Evolutionary conservation across 2,113 vertebrate genomes (phyloP).

Genomic region (Gadus chalcogrammus): DNA sequence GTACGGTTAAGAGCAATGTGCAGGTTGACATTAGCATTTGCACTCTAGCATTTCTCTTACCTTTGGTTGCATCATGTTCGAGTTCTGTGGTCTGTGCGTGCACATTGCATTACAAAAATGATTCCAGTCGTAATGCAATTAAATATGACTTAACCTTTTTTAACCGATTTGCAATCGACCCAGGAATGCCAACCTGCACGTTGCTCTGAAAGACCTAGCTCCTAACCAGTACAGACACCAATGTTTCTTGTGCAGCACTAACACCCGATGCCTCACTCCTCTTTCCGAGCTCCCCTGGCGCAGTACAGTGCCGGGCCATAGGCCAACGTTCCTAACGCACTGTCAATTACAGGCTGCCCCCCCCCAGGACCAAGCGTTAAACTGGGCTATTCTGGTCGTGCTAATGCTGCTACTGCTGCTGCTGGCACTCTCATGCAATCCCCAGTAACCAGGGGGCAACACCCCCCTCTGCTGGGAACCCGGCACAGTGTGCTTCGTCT

Average conservation of each 20-base stretch:
- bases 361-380: constrained; percentile 37
- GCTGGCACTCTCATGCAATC: constrained; percentile 28
- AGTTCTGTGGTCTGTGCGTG: neutral
- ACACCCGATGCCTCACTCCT: constrained; percentile 48
- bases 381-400: constrained; percentile 28
- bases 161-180: too few species aligned
- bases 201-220: neutral
- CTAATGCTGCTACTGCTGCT: constrained; percentile 17
- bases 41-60: too few species aligned
- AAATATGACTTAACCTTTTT: too few species aligned
- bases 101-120: too few species aligned
- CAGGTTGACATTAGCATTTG: too few species aligned
- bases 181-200: too few species aligned
- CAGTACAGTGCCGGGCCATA: constrained; percentile 23
- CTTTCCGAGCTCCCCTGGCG: constrained; percentile 31
- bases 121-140: too few species aligned
- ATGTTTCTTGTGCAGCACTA: constrained; percentile 46
- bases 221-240: neutral
- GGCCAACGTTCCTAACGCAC: constrained; percentile 11
- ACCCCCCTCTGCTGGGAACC: constrained; percentile 51
- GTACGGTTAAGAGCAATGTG: too few species aligned
- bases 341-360: constrained; percentile 10
- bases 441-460: constrained; percentile 20
- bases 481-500: neutral
- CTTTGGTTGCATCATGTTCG: too few species aligned